Evolutionary conservation across 2,888 invertebrate genomes (phyloP).

Genomic region (Thecophora atra): DNA sequence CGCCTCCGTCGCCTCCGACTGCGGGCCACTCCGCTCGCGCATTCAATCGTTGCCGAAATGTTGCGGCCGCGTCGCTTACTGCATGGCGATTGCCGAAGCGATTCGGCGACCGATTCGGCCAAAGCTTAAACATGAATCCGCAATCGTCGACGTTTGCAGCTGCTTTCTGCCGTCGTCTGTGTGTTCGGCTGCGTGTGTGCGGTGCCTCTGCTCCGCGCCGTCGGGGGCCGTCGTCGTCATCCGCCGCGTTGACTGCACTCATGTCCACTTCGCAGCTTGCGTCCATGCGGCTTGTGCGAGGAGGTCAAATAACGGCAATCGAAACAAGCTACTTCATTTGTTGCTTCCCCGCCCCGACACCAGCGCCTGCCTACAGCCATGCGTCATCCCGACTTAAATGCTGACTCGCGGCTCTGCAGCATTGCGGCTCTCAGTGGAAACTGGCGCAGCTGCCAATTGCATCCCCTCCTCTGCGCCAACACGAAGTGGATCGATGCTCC

Average conservation of each 20-base stretch:
- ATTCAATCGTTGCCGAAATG: constrained; percentile 2
- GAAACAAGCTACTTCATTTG: constrained; percentile 25
- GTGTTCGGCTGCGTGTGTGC: neutral
- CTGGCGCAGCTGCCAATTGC: constrained; percentile 34
- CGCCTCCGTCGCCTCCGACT: neutral
- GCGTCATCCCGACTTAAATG: neutral
- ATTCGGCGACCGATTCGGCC: neutral
- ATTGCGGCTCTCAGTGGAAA: constrained; percentile 31
- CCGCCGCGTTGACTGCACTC: neutral
- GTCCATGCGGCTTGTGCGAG: constrained; percentile 4
- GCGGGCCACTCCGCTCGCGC: neutral
- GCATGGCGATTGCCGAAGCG: neutral
- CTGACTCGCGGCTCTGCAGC: constrained; percentile 2
- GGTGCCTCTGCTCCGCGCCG: neutral
- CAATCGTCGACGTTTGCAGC: neutral
- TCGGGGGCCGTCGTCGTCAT: neutral
- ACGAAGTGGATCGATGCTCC: neutral
- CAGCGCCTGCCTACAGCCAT: neutral
- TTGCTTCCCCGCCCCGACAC: neutral
- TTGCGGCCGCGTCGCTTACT: neutral
- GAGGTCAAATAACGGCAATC: constrained; percentile 40
- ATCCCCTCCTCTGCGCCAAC: neutral
- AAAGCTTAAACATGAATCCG: neutral
- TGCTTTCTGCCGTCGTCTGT: neutral
- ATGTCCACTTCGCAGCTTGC: neutral